These are phyloP conservation scores for Uloborus diversus DNA, from an alignment of 1,140 invertebrate species.

Conservation along the genomic window DNA sequence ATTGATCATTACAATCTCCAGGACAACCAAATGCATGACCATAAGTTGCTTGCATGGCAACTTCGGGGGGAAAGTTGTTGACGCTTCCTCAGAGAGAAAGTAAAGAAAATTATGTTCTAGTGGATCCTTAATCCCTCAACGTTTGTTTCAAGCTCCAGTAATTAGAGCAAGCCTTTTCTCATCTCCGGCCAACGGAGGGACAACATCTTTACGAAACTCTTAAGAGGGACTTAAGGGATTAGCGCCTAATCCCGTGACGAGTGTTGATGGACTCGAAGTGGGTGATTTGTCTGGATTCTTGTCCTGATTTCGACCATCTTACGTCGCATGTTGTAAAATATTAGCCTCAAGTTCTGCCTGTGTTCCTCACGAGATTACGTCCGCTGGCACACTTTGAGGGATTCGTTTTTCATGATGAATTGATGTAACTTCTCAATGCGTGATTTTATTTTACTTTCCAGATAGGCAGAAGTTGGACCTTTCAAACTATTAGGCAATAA, in stretches of 20 bases:
- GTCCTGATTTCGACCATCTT: slow-evolving; percentile 18
- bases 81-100: neutral
- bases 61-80: neutral
- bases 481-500: no score
- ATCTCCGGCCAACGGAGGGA: slow-evolving; percentile 16
- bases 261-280: slow-evolving; percentile 43
- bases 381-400: no score
- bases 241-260: slow-evolving; percentile 16
- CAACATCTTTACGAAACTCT: slow-evolving; percentile 44
- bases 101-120: neutral
- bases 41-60: neutral
- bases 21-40: slow-evolving; percentile 29
- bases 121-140: slow-evolving; percentile 19
- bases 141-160: slow-evolving; percentile 34
- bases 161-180: slow-evolving; percentile 34
- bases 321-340: slow-evolving; percentile 16
- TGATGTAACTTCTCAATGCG: no score
- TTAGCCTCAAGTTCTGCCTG: no score
- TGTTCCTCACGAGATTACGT: no score
- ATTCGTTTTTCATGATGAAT: no score
- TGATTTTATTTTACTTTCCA: no score
- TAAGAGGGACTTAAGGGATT: slow-evolving; percentile 45
- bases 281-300: slow-evolving; percentile 42
- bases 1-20: slow-evolving; percentile 47
- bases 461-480: no score